Evolutionary conservation across 2,797 vertebrate genomes (phyloP).

Genomic region (Threskiornis aethiopicus): DNA sequence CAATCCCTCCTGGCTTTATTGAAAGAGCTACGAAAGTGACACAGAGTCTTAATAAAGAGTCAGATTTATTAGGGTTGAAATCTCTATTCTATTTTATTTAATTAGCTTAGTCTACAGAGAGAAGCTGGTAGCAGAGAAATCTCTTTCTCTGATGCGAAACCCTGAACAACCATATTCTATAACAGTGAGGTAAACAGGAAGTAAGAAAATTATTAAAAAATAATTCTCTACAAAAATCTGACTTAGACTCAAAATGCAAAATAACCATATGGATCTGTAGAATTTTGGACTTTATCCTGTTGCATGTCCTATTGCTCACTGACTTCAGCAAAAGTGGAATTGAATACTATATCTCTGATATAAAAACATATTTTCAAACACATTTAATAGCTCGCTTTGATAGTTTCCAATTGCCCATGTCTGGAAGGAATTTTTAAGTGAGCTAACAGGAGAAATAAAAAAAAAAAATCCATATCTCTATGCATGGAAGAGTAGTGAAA

Average conservation of each 20-base stretch:
- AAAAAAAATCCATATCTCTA: not conserved
- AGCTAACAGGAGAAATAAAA: not conserved
- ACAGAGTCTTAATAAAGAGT: slow-evolving; percentile 43
- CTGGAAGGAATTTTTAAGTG: not conserved
- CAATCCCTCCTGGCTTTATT: slow-evolving; percentile 58
- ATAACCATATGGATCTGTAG: not conserved
- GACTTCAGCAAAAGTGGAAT: not conserved
- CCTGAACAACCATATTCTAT: not conserved
- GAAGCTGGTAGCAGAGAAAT: slow-evolving; percentile 39
- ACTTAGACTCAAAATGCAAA: not conserved
- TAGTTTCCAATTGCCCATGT: not conserved
- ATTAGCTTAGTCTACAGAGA: slow-evolving; percentile 59
- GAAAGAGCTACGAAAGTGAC: slow-evolving; percentile 55
- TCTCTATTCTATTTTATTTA: slow-evolving; percentile 64
- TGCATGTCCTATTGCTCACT: accelerated
- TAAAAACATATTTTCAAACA: not conserved
- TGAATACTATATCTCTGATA: not conserved
- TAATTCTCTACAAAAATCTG: not conserved
- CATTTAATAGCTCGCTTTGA: not conserved
- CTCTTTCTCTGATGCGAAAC: slow-evolving; percentile 41
- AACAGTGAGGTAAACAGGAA: slow-evolving; percentile 1
- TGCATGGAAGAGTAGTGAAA: not conserved
- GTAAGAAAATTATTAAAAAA: slow-evolving; percentile 7
- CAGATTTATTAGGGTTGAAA: slow-evolving; percentile 68
- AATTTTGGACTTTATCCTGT: not conserved